Evolutionary conservation across 2,113 vertebrate genomes (phyloP), one percentile per base, ranked within the genome.

Genomic region (Lepidothrix coronata): DNA sequence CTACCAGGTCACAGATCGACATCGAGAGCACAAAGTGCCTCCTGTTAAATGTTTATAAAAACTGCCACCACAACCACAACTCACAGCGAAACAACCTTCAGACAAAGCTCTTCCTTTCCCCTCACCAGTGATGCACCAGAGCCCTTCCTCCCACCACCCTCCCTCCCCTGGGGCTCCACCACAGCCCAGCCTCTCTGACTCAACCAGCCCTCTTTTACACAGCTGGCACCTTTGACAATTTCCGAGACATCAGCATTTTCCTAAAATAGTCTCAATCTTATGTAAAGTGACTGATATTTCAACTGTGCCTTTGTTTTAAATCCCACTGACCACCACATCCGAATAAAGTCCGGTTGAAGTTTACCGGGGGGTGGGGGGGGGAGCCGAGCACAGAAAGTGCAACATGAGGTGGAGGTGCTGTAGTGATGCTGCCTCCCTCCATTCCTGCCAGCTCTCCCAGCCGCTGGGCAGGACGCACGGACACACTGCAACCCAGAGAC

Each of bases 11-110:
- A 62, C 11, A 37, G 48, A 55, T 12, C 1, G 1, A 66, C 59
- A 4, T 1, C 1, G 14, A 52, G 14, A 17, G 27, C 1, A 4
- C 3, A 8, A 85, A 54, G 23, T 23, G 12, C 2, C 17, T 6
- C 11, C 7, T 14, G 10, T 7, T 8, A 58, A 37, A 61, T 2
- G 4, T 27, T 70, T 31, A 31, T 7, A 18, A 54, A 9, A 33
- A 6, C 9, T 39, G 27, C 49, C 44, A 62, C 28, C 43, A 71
- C 17, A 30, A 5, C 8, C 43, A 11, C 71, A 68, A 35, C 12
- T 33, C 5, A 1, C 51, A 67, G 19, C 0, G 0, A 33, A 92
- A 74, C 48, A 54, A 41, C 31, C 52, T 67, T 33, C 3, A 4
- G 44, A 51, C 5, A 3, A 90, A 81, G 31, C 52, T 72, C 33